Percentiles rank a stretch among this genome's conserved stretches.
Conservation (phyloP, 1,140 invertebrate species). For the Drosophila bocqueti region DNA sequence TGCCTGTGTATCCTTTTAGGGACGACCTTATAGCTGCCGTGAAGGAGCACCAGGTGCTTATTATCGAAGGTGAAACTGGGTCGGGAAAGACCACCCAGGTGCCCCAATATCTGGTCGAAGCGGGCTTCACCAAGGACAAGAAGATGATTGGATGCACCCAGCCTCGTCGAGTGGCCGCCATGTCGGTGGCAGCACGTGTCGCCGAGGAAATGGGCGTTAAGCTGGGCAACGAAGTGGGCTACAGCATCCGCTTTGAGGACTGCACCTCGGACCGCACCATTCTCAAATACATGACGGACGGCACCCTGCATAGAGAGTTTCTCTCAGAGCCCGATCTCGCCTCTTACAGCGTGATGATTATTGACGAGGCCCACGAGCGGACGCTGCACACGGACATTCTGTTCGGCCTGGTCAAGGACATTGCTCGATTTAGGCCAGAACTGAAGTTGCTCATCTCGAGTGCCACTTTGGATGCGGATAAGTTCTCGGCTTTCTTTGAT, state of each 20-base stretch:
- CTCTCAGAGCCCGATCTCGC: slow-evolving; percentile 97
- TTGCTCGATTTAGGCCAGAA: slow-evolving; percentile 96
- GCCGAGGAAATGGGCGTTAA: slow-evolving; percentile 99
- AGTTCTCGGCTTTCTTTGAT: slow-evolving; percentile 99
- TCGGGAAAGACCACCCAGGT: slow-evolving; percentile 99
- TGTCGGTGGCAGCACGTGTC: slow-evolving; percentile 99
- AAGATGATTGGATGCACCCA: slow-evolving; percentile 98
- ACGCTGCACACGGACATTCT: slow-evolving; percentile 99
- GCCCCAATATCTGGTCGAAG: slow-evolving; percentile 98
- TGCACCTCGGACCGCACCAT: slow-evolving; percentile 98
- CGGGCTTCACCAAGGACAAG: slow-evolving; percentile 93
- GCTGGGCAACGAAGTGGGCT: slow-evolving; percentile 99
- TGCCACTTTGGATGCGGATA: slow-evolving; percentile 98
- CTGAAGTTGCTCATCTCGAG: slow-evolving; percentile 98
- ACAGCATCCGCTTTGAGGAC: slow-evolving; percentile 99
- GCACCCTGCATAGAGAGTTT: slow-evolving; percentile 98
- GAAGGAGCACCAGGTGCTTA: slow-evolving; percentile 95
- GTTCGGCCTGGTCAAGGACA: slow-evolving; percentile 99
- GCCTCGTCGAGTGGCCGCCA: slow-evolving; percentile 98
- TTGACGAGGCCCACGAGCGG: slow-evolving; percentile 99
- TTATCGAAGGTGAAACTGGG: slow-evolving; percentile 99
- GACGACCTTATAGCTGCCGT: slow-evolving; percentile 96
- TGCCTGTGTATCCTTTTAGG: slow-evolving; percentile 98
- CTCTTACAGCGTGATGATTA: slow-evolving; percentile 98
- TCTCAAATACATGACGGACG: slow-evolving; percentile 99